phyloP scores from a whole-genome alignment of 2,888 invertebrate species.

The Drosophila infuscata region DNA sequence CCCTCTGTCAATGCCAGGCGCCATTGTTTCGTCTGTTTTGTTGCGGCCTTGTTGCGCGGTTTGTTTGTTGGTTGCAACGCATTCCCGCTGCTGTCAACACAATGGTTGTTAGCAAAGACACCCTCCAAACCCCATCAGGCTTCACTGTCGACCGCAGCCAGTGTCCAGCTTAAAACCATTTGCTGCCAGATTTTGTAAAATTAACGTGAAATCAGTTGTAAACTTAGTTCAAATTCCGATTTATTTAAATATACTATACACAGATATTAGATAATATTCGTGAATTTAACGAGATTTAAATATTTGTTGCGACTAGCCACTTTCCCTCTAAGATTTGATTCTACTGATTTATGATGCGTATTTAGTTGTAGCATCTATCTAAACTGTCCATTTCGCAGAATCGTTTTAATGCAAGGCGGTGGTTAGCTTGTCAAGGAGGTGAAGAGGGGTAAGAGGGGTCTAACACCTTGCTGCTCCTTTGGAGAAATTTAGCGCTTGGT shows the following conservation, averaged over 20 bases:
- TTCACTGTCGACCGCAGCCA: conserved; percentile 25
- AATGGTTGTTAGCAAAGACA: conserved; percentile 56
- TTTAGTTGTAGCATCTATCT: neutral
- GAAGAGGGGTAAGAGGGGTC: neutral
- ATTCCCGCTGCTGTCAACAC: conserved; percentile 77
- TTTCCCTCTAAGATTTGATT: neutral
- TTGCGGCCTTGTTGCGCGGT: conserved; percentile 78
- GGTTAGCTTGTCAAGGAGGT: neutral
- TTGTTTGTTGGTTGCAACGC: conserved; percentile 77
- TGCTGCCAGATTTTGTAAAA: conserved; percentile 58
- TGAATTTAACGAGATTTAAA: neutral
- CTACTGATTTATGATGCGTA: neutral
- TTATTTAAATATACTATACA: conserved; percentile 36
- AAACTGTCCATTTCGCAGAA: neutral
- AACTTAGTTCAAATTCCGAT: conserved; percentile 50
- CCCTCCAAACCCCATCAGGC: neutral
- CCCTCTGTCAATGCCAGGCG: neutral
- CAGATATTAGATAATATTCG: conserved; percentile 15
- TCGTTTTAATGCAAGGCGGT: rapidly evolving
- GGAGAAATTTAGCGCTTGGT: neutral
- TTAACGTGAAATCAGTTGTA: conserved; percentile 73
- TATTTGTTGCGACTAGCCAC: too few relatives aligned
- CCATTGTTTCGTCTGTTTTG: conserved; percentile 75
- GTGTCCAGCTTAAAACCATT: conserved; percentile 49
- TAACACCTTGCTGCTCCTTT: neutral